Evolutionary conservation across 2,888 invertebrate species (phyloP), one percentile per base, ranked within the genome.

Genomic region (Mesochorus sp.): DNA sequence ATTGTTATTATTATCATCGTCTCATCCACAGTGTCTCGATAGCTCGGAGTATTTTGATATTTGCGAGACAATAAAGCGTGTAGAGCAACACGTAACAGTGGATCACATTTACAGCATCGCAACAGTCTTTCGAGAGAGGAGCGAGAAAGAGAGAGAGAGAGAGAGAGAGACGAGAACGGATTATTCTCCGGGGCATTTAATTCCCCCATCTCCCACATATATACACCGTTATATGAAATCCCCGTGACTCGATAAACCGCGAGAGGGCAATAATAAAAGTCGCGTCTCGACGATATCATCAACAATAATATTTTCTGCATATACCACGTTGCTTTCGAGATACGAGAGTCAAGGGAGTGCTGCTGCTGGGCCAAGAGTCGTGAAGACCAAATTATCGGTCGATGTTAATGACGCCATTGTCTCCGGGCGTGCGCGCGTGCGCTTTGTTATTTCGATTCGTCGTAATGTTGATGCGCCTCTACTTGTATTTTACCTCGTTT

Each of bases 331-430:
- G 39, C 39, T 39, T 39, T 47, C 21, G 8, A 8, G 10, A 49
- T 5, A 57, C 14, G 12, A 44, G 42, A 42, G 10, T 21, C 39
- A 3, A 17, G 21, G 53, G 49, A 70, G 34, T 19, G 24, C 34
- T 19, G n/a, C n/a, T n/a, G n/a, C n/a, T n/a, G n/a, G n/a, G n/a
- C n/a, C n/a, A n/a, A n/a, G 24, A 37, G 37, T 49, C 34, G 49
- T 59, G 51, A 59, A 49, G 39, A 49, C 26, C 39, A 39, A 71
- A 71, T 71, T 61, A 71, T 71, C 71, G 24, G 28, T 51, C 28
- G 51, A 71, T 61, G 61, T 24, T 71, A 61, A 71, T 71, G 51
- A 61, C 61, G 51, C 49, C n/a, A 61, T 71, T 71, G 51, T 71
- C 34, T 21, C 28, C 61, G 6, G 28, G 10, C 28, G 12, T 31